A percentile compares a stretch with the other conserved stretches of the same genome.
Evolutionary conservation across 2,797 vertebrate genomes (phyloP).

Genomic region (Epinephelus awoara): DNA sequence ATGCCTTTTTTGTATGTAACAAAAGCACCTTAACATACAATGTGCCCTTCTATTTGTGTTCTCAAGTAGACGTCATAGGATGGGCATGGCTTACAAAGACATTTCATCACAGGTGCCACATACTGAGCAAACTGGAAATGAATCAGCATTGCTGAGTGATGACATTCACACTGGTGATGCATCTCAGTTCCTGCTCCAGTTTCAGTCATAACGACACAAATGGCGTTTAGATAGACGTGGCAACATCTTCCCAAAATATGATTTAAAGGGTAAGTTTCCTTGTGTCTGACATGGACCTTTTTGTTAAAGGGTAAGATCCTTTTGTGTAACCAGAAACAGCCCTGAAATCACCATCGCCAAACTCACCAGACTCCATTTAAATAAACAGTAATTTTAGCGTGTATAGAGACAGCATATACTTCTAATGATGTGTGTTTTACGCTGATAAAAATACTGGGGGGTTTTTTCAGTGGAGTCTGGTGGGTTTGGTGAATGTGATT

Average conservation of each 20-base stretch:
- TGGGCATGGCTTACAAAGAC: background rate
- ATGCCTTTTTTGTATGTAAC: background rate
- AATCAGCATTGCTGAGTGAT: constrained; percentile 11
- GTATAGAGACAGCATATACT: too few relatives aligned
- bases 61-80: background rate
- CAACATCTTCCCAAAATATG: background rate
- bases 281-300: too few relatives aligned
- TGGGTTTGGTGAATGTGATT: too few relatives aligned
- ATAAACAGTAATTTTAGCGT: too few relatives aligned
- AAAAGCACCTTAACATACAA: background rate
- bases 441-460: too few relatives aligned
- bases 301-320: too few relatives aligned
- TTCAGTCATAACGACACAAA: background rate
- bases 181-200: background rate
- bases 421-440: too few relatives aligned
- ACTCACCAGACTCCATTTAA: too few relatives aligned
- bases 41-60: background rate
- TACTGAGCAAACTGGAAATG: constrained; percentile 10
- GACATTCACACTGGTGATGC: background rate
- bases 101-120: background rate
- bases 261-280: too few relatives aligned
- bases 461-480: too few relatives aligned
- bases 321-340: too few relatives aligned
- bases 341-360: too few relatives aligned
- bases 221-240: background rate